These are phyloP conservation scores for Neomonachus schauinslandi DNA, from an alignment of 2,113 vertebrate species.

Conservation along the genomic window DNA sequence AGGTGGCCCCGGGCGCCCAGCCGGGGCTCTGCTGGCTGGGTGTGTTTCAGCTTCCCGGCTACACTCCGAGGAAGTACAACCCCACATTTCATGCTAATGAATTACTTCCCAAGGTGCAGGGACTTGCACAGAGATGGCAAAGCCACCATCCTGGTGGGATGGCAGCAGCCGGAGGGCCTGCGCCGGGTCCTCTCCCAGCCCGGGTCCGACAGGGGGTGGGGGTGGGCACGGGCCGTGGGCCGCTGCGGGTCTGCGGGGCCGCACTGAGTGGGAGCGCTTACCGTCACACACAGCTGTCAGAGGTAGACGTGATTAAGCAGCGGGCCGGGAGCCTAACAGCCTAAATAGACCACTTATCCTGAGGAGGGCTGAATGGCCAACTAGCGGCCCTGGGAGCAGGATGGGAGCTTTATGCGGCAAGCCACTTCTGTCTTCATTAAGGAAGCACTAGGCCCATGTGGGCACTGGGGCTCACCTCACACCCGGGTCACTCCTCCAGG, in stretches of 20 bases:
- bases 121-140: slow-evolving; percentile 68
- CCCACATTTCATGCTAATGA: slow-evolving; percentile 86
- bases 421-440: not conserved
- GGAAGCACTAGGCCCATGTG: not conserved
- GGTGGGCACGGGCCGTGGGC: too few relatives aligned
- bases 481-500: not conserved
- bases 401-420: not conserved
- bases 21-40: not conserved
- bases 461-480: not conserved
- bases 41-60: slow-evolving; percentile 79
- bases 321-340: not conserved
- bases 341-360: not conserved
- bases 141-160: slow-evolving; percentile 14
- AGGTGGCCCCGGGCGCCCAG: not conserved
- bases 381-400: not conserved
- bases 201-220: slow-evolving; percentile 51
- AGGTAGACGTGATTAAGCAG: slow-evolving; percentile 68
- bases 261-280: slow-evolving; percentile 69
- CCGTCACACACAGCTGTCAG: slow-evolving; percentile 58
- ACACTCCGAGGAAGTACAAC: slow-evolving; percentile 81
- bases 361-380: not conserved
- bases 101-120: slow-evolving; percentile 85
- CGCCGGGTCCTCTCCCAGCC: slow-evolving; percentile 4
- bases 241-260: not conserved
- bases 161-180: slow-evolving; percentile 80